A percentile compares a stretch with the other conserved stretches of the same genome.
phyloP scores from a whole-genome alignment of 1,140 invertebrate genomes.

The Cataglyphis hispanica region DNA sequence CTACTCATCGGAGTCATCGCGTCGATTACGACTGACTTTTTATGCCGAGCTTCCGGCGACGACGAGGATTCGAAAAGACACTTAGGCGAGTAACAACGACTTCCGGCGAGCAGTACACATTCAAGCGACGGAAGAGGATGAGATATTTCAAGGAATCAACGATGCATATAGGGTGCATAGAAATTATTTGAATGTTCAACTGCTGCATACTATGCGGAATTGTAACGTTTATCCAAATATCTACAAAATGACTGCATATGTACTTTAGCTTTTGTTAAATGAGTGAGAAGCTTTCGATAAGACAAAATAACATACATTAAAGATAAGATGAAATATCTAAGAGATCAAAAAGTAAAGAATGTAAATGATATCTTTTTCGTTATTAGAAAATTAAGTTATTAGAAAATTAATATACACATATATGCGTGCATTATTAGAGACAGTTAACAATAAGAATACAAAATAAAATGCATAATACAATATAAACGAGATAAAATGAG shows the following conservation, averaged over 20 bases:
- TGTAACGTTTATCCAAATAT: background rate
- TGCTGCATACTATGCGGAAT: background rate
- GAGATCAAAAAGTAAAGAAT: background rate
- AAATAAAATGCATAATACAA: background rate
- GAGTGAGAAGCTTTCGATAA: background rate
- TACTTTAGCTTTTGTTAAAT: background rate
- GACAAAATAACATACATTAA: background rate
- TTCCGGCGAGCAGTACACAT: conserved; percentile 23
- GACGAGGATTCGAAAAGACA: conserved; percentile 71
- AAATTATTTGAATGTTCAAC: conserved; percentile 21
- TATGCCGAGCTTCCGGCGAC: conserved; percentile 72
- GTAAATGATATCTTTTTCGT: background rate
- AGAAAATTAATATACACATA: conserved; percentile 32
- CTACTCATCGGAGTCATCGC: conserved; percentile 1
- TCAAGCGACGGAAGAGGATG: conserved; percentile 17
- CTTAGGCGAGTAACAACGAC: conserved; percentile 52
- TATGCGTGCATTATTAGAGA: background rate
- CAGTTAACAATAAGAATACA: background rate
- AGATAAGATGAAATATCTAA: background rate
- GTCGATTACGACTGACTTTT: background rate
- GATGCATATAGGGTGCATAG: background rate
- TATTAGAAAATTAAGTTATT: conserved; percentile 30
- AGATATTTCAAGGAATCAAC: conserved; percentile 23
- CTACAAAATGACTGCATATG: background rate
- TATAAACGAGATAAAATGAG: background rate